Conservation (phyloP, 2,797 vertebrate genomes). For the Gephyroberyx darwinii region DNA sequence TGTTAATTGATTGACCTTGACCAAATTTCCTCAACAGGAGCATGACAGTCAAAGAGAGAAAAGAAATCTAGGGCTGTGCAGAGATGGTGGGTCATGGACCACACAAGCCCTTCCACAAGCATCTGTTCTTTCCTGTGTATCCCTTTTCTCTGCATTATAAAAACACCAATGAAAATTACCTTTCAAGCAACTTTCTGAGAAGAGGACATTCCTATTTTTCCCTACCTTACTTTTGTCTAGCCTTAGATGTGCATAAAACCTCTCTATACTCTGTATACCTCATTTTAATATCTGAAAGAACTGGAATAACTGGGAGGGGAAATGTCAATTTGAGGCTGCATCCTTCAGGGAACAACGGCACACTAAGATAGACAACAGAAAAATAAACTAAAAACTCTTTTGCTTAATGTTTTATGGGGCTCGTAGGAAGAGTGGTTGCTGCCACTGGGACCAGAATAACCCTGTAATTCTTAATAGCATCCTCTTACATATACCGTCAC, state of each 20-base stretch:
- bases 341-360: conserved; percentile 12
- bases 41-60: conserved; percentile 21
- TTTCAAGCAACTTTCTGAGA: background rate
- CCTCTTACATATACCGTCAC: too few relatives aligned
- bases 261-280: background rate
- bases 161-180: background rate
- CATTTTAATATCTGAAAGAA: background rate
- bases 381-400: conserved; percentile 9
- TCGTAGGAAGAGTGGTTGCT: background rate
- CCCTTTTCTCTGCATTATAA: background rate
- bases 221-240: background rate
- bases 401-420: background rate
- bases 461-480: background rate
- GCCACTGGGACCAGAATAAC: background rate
- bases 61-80: background rate
- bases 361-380: conserved; percentile 6
- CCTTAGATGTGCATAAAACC: conserved; percentile 1
- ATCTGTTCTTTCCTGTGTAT: background rate
- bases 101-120: background rate
- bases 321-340: conserved; percentile 6
- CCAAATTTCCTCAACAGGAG: too few relatives aligned
- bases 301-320: conserved; percentile 20
- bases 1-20: too few relatives aligned
- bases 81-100: background rate
- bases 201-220: background rate